Conservation (phyloP, 1,140 invertebrate species). For the Drosophila lowei region DNA sequence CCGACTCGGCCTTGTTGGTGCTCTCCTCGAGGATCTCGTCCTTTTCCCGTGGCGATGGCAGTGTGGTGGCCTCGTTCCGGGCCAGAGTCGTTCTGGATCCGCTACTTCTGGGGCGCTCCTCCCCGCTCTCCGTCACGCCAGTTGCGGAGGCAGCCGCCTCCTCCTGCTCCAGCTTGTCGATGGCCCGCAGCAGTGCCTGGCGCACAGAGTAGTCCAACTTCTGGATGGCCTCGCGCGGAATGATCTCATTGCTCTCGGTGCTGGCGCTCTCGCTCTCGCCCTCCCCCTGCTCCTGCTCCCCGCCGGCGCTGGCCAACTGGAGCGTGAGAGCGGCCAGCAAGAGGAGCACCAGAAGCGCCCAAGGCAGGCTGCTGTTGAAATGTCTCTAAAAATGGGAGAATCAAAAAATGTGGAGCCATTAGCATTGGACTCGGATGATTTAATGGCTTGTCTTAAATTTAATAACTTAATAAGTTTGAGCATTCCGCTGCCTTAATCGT, state of each 20-base stretch:
- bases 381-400: slow-evolving; percentile 50
- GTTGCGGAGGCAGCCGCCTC: slow-evolving; percentile 69
- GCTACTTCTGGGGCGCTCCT: slow-evolving; percentile 24
- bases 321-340: slow-evolving; percentile 58
- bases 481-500: slow-evolving; percentile 13
- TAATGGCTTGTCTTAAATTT: slow-evolving; percentile 41
- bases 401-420: slow-evolving; percentile 18
- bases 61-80: slow-evolving; percentile 34
- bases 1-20: slow-evolving; percentile 43
- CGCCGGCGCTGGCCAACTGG: slow-evolving; percentile 38
- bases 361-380: slow-evolving; percentile 58
- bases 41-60: slow-evolving; percentile 56
- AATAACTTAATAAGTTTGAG: slow-evolving; percentile 60
- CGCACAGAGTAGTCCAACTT: slow-evolving; percentile 87
- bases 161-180: slow-evolving; percentile 87
- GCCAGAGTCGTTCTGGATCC: slow-evolving; percentile 11
- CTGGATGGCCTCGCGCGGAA: slow-evolving; percentile 84
- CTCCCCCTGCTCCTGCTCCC: slow-evolving; percentile 42
- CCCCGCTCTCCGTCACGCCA: slow-evolving; percentile 54
- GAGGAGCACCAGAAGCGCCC: slow-evolving; percentile 57
- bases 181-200: slow-evolving; percentile 88
- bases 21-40: slow-evolving; percentile 81
- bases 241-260: slow-evolving; percentile 83
- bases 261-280: slow-evolving; percentile 80
- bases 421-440: slow-evolving; percentile 13